Base-by-base conservation (phyloP, 2,797 vertebrate species). In the Ciconia nigra region DNA sequence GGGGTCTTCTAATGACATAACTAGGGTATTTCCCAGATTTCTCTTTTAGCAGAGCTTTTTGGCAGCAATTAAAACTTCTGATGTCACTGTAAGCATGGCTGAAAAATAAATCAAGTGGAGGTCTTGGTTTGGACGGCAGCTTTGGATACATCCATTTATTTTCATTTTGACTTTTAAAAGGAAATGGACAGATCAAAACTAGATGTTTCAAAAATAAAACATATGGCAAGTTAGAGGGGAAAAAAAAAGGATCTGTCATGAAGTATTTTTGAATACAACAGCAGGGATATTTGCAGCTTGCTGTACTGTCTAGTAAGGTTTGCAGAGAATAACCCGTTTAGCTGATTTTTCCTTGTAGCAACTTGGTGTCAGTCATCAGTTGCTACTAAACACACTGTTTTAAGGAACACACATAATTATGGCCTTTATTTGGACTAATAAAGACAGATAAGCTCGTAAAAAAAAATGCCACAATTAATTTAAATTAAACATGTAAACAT, bases 391-490 rank as follows among this genome's bases (percentile, higher is more conserved):
- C 54, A 83, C 12, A 47, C 3, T 96, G 62, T 67, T 96, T 94
- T 84, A 93, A 94, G 82, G 63, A 93, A 65, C 58, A 85, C 85
- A 62, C 37, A 61, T 85, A 96, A 97, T 96, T 93, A 96, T 74
- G 86, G 91, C 61, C 94, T 97, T 90, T 82, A 91, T 96, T 97
- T 97, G 61, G 70, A 96, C 93, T 94, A 90, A 96, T 94, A 96
- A 93, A 90, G 85, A 94, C 76, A 91, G 83, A 96, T 91, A 97
- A 97, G 83, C 72, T 91, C 93, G 96, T 96, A 89, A 11, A 97
- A 78, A 73, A 96, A 96, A 74, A 33, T 9, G 14, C 54, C 93
- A 73, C 66, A 95, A 96, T 93, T 96, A 95, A 95, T 97, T 97
- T 93, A 79, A 96, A 92, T 72, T 82, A 94, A 74, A 96, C 61